Base-by-base conservation (phyloP, 2,888 invertebrate species). In the Pandemis cinnamomeana region DNA sequence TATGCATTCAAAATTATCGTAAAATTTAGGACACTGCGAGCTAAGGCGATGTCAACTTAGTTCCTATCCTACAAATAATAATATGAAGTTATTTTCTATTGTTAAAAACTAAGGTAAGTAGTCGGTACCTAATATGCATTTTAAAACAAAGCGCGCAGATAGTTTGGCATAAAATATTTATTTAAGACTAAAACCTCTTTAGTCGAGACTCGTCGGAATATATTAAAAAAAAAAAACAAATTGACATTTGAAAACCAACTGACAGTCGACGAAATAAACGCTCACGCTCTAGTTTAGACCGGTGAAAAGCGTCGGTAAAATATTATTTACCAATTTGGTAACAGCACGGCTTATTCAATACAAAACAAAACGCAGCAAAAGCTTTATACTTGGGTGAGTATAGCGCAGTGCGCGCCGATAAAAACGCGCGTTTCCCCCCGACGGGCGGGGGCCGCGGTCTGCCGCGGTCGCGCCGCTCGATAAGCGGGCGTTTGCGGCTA, bases 381-480 rank as follows among this genome's bases (percentile, higher is more conserved):
- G 27, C n/a, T 27, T 13, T 4, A 55, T 58, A 66, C 27, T 10
- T 67, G 36, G 51, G 53, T 41, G 41, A 7, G 64, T 27, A 67
- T 53, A 44, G 74, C 62, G 48, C 68, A 46, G 67, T 62, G 64
- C 69, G 67, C 69, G 55, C 36, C 42, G 63, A 55, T 72, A 75
- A 75, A 76, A 67, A 75, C 71, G 72, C 53, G 75, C 77, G 78
- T 78, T 80, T 83, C 80, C 80, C 81, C 81, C 72, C 66, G 77
- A 69, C 67, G 72, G 76, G 72, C 77, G 75, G 77, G 77, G 71
- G 77, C 64, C 72, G 77, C 79, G 79, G 77, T 72, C 71, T 70
- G 77, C 64, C 72, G 77, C 79, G 79, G 77, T 72, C 71, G 71
- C 78, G 78, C 77, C 82, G 84, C 82, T 82, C 82, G 74, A 83